These are phyloP conservation scores for Dolichoris vasculosae DNA, from an alignment of 1,140 invertebrate genomes.

Conservation along the genomic window DNA sequence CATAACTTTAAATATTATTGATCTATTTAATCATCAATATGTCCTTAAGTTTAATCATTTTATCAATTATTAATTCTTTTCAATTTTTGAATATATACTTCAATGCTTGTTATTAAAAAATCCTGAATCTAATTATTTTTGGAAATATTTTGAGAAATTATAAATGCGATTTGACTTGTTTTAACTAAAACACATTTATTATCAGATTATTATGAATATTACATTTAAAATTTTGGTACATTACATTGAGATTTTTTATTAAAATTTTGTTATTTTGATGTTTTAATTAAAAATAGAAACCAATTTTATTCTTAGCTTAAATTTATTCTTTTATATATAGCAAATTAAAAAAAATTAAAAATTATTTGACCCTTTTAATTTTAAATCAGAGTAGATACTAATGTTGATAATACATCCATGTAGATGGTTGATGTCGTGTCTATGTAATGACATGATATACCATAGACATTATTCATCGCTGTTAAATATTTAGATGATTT, in stretches of 20 bases:
- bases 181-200: background rate
- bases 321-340: background rate
- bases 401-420: background rate
- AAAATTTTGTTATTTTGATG: background rate
- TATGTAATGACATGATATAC: conserved; percentile 2
- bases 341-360: background rate
- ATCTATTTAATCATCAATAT: no score
- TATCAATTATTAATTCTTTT: background rate
- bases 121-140: background rate
- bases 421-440: background rate
- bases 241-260: background rate
- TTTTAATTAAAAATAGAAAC: background rate
- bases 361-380: background rate
- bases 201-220: background rate
- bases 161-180: background rate
- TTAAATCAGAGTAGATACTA: background rate
- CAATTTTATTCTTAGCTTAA: background rate
- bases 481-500: conserved; percentile 1
- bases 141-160: background rate
- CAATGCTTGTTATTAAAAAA: no score
- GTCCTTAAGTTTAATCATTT: no score
- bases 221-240: background rate
- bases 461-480: background rate
- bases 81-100: background rate
- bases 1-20: no score